Base-by-base conservation (phyloP, 2,113 vertebrate species). In the Aythya baeri region DNA sequence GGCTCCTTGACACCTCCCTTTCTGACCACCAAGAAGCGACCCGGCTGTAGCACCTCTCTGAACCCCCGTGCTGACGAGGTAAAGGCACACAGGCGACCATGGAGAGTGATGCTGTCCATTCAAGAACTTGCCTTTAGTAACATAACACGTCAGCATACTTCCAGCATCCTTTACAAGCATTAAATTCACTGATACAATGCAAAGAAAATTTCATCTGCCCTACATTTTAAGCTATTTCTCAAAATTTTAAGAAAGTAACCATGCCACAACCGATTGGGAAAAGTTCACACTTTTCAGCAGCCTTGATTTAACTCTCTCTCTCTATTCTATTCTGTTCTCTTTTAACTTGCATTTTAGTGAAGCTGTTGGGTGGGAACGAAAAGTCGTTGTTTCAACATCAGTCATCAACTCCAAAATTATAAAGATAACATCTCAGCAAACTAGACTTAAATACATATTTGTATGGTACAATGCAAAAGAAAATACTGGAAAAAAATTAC, bases 41-140 rank as follows among this genome's bases (percentile, higher is more conserved):
- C 52, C 5, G 4, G 36, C 11, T 50, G 3, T 4, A 7, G 3
- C 41, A 12, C 44, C 34, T 22, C 36, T 17, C 67, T 13, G 18
- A 54, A 52, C 4, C 8, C 2, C 17, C 32, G 46, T 17, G 29
- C 29, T 20, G 18, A 58, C 9, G 26, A 73, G 67, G 8, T 36
- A 55, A 59, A 44, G 34, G 50, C 4, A 7, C 3, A 6, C 29
- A 83, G 46, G 49, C 32, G 31, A 43, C 6, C 38, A 6, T 0
- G 3, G 61, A 83, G 34, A 50, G 43, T 0, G 0, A n/a, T 5
- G 5, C 0, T 26, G 18, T 6, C 32, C 20, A 44, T 61, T 70
- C 43, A 38, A 17, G 67, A 79, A 31, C 8, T 55, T 34, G 8
- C 9, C 29, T 77, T 32, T 25, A 58, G 7, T 4, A 81, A 15